Conservation (phyloP, 2,113 vertebrate species). For the Casuarius casuarius region DNA sequence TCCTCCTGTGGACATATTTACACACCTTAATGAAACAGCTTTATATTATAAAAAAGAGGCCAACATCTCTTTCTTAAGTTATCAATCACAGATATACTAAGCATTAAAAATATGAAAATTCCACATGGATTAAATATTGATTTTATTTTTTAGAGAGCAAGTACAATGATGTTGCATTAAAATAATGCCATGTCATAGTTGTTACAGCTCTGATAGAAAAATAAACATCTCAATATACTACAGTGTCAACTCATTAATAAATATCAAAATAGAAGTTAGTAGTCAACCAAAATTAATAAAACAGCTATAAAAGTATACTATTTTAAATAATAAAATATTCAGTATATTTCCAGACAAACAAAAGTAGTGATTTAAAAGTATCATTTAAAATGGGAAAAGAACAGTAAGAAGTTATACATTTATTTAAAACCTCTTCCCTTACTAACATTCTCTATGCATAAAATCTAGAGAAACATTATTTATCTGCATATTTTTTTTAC, state of each 20-base stretch:
- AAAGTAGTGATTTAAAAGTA: conserved; percentile 65
- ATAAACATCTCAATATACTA: conserved; percentile 77
- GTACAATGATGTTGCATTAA: conserved; percentile 70
- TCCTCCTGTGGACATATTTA: not conserved
- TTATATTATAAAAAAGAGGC: not conserved
- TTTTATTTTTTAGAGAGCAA: conserved; percentile 72
- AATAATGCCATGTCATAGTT: conserved; percentile 70
- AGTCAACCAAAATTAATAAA: conserved; percentile 72
- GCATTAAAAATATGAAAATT: conserved; percentile 35
- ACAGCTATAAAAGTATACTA: conserved; percentile 61
- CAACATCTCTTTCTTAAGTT: not conserved
- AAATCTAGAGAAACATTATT: conserved; percentile 47
- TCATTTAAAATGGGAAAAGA: conserved; percentile 46
- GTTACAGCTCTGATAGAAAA: conserved; percentile 78
- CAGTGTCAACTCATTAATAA: conserved; percentile 77
- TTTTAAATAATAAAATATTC: conserved; percentile 70
- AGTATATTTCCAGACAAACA: conserved; percentile 53
- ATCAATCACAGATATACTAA: not conserved
- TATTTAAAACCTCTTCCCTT: conserved; percentile 48
- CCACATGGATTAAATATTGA: conserved; percentile 43
- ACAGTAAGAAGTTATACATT: conserved; percentile 37
- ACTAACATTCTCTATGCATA: conserved; percentile 51
- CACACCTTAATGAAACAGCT: not conserved
- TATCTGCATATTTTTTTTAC: conserved; percentile 14
- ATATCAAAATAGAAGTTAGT: conserved; percentile 77